Conservation (phyloP, 2,113 vertebrate genomes). For the Callospermophilus lateralis region DNA sequence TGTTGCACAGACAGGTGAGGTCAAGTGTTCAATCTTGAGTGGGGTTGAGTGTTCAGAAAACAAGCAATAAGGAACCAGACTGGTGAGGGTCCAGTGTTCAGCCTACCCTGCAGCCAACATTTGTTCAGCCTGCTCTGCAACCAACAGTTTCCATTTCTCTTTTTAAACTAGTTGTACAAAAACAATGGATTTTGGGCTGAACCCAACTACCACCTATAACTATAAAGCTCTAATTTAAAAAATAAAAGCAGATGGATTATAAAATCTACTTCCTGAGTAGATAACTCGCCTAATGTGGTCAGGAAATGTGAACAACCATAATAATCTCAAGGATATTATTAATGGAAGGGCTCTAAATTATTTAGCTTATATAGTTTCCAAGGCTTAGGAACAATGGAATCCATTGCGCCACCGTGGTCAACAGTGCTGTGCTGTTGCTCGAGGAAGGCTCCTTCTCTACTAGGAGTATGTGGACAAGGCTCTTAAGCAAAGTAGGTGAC, state of each 20-base stretch:
- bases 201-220: too few relatives aligned
- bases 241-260: constrained; percentile 5
- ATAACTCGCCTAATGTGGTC: neutral
- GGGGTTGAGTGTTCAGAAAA: too few relatives aligned
- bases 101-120: too few relatives aligned
- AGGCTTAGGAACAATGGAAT: neutral
- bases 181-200: neutral
- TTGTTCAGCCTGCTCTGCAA: too few relatives aligned
- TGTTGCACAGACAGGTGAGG: too few relatives aligned
- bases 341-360: neutral
- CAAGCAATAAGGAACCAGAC: too few relatives aligned
- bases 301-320: constrained; percentile 7
- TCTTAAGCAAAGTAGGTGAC: neutral
- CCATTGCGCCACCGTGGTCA: accelerated
- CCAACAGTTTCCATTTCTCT: neutral
- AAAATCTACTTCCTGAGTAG: neutral
- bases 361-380: constrained; percentile 4
- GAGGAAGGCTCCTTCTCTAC: neutral
- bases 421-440: neutral
- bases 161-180: constrained; percentile 1
- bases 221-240: too few relatives aligned
- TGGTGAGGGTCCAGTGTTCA: too few relatives aligned
- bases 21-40: too few relatives aligned
- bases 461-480: too few relatives aligned
- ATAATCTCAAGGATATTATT: neutral